Evolutionary conservation across 1,140 invertebrate species (phyloP).

Genomic region (Myzus persicae): DNA sequence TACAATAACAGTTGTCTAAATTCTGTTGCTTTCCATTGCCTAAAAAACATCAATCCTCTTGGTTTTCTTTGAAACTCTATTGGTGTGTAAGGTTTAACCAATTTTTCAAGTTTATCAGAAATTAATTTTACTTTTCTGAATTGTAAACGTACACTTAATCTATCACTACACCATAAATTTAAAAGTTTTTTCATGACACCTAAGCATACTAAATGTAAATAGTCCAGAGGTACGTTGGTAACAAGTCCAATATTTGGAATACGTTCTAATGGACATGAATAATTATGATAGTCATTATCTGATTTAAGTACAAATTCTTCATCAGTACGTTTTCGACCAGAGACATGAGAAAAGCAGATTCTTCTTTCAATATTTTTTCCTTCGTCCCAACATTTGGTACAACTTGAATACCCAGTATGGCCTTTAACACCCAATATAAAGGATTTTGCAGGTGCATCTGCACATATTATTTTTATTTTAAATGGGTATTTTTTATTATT

Average conservation of each 20-base stretch:
- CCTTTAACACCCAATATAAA: constrained; percentile 58
- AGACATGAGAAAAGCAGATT: constrained; percentile 59
- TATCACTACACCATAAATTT: constrained; percentile 61
- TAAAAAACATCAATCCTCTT: constrained; percentile 59
- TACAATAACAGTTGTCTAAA: background rate
- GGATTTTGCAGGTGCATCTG: constrained; percentile 61
- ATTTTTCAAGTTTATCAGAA: background rate
- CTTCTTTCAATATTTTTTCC: constrained; percentile 53
- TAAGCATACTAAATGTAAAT: constrained; percentile 59
- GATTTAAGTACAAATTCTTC: constrained; percentile 60
- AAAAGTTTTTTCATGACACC: constrained; percentile 65
- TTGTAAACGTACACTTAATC: constrained; percentile 21
- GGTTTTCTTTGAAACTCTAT: constrained; percentile 62
- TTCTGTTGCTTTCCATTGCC: background rate
- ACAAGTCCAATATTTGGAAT: constrained; percentile 60
- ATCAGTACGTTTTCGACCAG: constrained; percentile 61
- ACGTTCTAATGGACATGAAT: constrained; percentile 61
- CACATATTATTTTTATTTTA: constrained; percentile 60
- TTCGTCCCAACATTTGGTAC: constrained; percentile 61
- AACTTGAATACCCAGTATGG: constrained; percentile 59
- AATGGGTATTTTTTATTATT: constrained; percentile 53
- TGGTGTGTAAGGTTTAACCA: constrained; percentile 59
- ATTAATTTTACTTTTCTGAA: constrained; percentile 31
- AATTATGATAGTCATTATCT: constrained; percentile 64
- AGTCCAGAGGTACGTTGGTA: constrained; percentile 63